Base-by-base conservation (phyloP, 2,888 invertebrate species). In the Koerneria pararmatus region DNA sequence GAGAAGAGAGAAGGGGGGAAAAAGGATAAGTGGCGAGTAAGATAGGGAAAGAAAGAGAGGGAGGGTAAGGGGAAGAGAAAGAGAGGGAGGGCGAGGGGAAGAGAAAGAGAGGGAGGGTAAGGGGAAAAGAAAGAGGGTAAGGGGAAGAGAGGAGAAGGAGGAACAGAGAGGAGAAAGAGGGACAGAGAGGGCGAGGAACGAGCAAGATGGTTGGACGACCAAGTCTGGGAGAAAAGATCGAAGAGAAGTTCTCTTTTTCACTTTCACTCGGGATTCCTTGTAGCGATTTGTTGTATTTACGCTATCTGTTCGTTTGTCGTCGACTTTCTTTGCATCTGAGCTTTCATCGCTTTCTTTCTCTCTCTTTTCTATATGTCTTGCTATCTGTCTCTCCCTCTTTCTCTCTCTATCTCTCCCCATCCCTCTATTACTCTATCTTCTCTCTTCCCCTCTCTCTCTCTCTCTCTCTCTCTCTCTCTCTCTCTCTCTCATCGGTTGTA, bases 171-270 rank as follows among this genome's bases (percentile, higher is more conserved):
- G 64, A 29, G 49, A 31, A 53, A 22, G 37, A 3, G 56, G 19
- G 49, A 37, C 71, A 31, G 58, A 60, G 48, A 19, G 60, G 48
- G 31, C 27, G 60, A 32, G 37, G n/a, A n/a, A n/a, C n/a, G n/a
- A n/a, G n/a, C n/a, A n/a, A n/a, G n/a, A n/a, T n/a, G 37, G 41
- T 58, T 58, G 37, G 24, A 58, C 22, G 35, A 41, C 24, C 34
- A 35, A 35, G 29, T 58, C 24, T 32, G 11, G n/a, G n/a, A n/a
- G n/a, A n/a, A n/a, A n/a, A n/a, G n/a, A n/a, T n/a, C n/a, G n/a
- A 19, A 29, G 29, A 58, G 58, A 58, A 58, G 58, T 41, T 57
- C 49, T 49, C 49, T 49, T 49, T 11, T 24, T 15, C 37, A 22
- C 3, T n/a, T 6, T 29, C 29, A 22, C 22, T 48, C 48, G 1